Percentiles rank a stretch among this genome's conserved stretches.
Evolutionary conservation across 2,797 vertebrate genomes (phyloP).

Genomic region (Orestias chungarensis): DNA sequence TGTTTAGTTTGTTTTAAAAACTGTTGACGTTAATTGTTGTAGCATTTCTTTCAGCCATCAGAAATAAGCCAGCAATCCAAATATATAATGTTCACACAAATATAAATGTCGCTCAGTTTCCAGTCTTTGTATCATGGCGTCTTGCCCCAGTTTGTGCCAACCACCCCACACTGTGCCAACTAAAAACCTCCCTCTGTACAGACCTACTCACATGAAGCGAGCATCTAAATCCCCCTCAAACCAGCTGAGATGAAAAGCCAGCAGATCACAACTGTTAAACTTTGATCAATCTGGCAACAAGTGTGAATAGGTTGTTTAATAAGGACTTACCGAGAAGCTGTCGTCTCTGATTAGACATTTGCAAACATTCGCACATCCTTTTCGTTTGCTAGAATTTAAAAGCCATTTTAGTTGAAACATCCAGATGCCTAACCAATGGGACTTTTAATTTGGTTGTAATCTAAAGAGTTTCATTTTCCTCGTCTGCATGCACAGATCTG

Average conservation of each 20-base stretch:
- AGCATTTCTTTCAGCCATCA: constrained; percentile 31
- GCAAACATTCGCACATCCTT: constrained; percentile 51
- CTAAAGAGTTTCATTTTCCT: constrained; percentile 73
- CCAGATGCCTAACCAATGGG: constrained; percentile 44
- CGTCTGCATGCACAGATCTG: constrained; percentile 72
- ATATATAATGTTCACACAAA: constrained; percentile 31
- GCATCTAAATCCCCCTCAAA: constrained; percentile 24
- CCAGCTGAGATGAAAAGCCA: constrained; percentile 73
- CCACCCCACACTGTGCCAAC: constrained; percentile 66
- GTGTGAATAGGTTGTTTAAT: constrained; percentile 82
- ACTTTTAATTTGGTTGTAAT: constrained; percentile 78
- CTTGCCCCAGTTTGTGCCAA: constrained; percentile 69
- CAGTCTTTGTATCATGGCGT: constrained; percentile 63
- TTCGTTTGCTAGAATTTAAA: constrained; percentile 37
- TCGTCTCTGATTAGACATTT: constrained; percentile 68
- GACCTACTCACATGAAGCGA: constrained; percentile 26
- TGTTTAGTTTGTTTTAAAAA: not conserved
- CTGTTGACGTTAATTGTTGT: constrained; percentile 27
- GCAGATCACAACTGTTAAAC: constrained; percentile 70
- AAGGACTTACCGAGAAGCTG: constrained; percentile 72
- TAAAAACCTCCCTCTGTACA: constrained; percentile 58
- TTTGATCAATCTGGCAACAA: constrained; percentile 81
- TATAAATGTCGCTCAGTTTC: constrained; percentile 44
- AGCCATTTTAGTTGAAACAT: constrained; percentile 36
- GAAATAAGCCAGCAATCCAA: constrained; percentile 52